Percentiles rank a stretch among this genome's conserved stretches.
These are phyloP conservation scores for Acanthochromis polyacanthus DNA, from an alignment of 2,113 vertebrate species.

Conservation along the genomic window DNA sequence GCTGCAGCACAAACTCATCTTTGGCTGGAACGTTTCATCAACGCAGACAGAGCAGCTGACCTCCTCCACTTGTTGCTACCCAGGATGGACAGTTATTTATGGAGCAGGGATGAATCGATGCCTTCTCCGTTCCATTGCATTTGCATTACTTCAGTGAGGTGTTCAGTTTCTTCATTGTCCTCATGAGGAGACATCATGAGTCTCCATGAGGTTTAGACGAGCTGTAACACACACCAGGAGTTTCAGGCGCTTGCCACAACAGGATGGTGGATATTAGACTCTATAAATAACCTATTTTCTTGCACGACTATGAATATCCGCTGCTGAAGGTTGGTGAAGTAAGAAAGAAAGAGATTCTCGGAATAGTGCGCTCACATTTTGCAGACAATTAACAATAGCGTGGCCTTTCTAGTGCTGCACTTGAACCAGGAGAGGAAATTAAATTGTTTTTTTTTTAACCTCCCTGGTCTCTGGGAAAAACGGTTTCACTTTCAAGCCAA, in stretches of 20 bases:
- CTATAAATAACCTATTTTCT: background rate
- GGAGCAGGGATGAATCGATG: constrained; percentile 46
- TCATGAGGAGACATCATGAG: background rate
- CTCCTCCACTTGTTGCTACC: constrained; percentile 53
- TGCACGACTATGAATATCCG: background rate
- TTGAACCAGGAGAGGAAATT: constrained; percentile 43
- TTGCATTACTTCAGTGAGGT: constrained; percentile 24
- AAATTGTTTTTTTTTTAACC: constrained; percentile 2
- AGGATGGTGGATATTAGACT: background rate
- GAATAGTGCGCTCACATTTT: constrained; percentile 12
- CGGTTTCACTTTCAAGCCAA: background rate
- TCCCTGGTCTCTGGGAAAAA: background rate
- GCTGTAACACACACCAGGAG: background rate
- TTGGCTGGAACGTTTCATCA: constrained; percentile 47
- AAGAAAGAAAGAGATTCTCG: background rate
- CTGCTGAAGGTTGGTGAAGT: background rate
- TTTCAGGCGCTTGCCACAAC: background rate
- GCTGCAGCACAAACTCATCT: constrained; percentile 29
- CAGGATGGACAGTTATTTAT: constrained; percentile 48
- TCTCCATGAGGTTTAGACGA: background rate
- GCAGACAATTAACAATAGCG: constrained; percentile 32
- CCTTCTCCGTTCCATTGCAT: constrained; percentile 21
- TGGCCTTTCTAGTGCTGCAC: constrained; percentile 22
- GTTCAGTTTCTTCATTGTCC: constrained; percentile 1
- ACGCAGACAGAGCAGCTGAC: constrained; percentile 39